Evolutionary conservation across 2,113 vertebrate species (phyloP).

Genomic region (Naja naja): DNA sequence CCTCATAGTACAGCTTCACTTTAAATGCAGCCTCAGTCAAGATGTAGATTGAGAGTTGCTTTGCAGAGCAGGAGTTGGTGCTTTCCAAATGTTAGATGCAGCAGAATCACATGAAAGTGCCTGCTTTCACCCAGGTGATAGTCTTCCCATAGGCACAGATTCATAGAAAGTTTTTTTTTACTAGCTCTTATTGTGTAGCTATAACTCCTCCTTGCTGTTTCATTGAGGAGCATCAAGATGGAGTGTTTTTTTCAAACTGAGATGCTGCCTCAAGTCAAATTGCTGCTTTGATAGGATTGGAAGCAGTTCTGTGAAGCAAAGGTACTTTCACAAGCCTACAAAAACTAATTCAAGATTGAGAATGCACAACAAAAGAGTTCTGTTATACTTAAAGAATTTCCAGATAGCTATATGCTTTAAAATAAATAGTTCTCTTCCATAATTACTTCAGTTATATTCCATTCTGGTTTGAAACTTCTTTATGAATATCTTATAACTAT

Average conservation of each 20-base stretch:
- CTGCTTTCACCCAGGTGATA: not conserved
- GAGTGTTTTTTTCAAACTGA: not conserved
- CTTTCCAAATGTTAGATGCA: not conserved
- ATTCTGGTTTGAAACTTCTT: not conserved
- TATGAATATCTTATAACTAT: not conserved
- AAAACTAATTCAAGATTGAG: not conserved
- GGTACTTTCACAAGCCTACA: not conserved
- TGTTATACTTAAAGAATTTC: not conserved
- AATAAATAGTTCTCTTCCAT: not conserved
- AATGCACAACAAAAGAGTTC: not conserved
- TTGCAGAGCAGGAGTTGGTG: not conserved
- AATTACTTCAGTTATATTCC: not conserved
- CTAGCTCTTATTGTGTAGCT: not conserved
- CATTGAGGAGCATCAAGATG: not conserved
- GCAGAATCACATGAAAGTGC: not conserved
- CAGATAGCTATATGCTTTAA: not conserved
- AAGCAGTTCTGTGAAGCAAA: not conserved
- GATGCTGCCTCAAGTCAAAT: not conserved
- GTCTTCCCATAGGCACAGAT: not conserved
- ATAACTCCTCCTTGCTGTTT: not conserved
- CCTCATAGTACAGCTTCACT: not conserved
- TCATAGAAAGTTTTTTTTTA: not conserved
- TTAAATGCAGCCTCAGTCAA: not conserved
- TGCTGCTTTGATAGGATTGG: not conserved
- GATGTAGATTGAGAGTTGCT: not conserved